These are phyloP conservation scores for Colletes collaris DNA, from an alignment of 2,888 invertebrate genomes.

Conservation along the genomic window DNA sequence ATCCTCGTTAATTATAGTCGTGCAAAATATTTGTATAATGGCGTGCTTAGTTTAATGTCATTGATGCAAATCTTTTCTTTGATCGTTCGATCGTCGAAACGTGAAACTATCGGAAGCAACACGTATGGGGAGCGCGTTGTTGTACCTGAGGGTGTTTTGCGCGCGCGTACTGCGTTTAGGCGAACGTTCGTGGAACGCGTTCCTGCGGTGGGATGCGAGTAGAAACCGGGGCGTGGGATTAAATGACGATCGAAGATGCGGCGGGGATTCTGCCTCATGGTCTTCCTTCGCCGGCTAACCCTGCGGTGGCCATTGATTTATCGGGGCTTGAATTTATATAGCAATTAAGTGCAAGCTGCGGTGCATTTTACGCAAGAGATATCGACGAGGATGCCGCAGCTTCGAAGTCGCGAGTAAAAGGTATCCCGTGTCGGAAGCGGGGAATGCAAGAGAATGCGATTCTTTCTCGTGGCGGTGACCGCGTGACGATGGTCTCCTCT, in stretches of 20 bases:
- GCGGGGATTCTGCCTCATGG: conserved; percentile 37
- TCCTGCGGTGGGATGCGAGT: neutral
- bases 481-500: conserved; percentile 15
- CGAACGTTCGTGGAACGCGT: too few species aligned
- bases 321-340: conserved; percentile 59
- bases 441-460: conserved; percentile 18
- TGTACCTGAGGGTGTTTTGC: too few species aligned
- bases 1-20: too few species aligned
- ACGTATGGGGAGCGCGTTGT: too few species aligned
- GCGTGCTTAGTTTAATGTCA: too few species aligned
- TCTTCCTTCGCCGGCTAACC: conserved; percentile 58
- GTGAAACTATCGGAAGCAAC: too few species aligned
- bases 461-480: conserved; percentile 18
- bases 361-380: conserved; percentile 54
- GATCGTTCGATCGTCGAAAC: too few species aligned
- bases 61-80: too few species aligned
- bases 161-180: too few species aligned
- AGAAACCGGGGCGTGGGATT: conserved; percentile 48
- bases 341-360: conserved; percentile 68
- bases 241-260: conserved; percentile 63
- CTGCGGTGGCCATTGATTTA: conserved; percentile 60
- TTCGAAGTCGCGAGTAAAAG: conserved; percentile 36
- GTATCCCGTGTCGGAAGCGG: conserved; percentile 38
- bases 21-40: too few species aligned
- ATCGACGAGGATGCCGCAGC: conserved; percentile 55